Conservation (phyloP, 2,113 vertebrate genomes). For the Pseudonaja textilis region DNA sequence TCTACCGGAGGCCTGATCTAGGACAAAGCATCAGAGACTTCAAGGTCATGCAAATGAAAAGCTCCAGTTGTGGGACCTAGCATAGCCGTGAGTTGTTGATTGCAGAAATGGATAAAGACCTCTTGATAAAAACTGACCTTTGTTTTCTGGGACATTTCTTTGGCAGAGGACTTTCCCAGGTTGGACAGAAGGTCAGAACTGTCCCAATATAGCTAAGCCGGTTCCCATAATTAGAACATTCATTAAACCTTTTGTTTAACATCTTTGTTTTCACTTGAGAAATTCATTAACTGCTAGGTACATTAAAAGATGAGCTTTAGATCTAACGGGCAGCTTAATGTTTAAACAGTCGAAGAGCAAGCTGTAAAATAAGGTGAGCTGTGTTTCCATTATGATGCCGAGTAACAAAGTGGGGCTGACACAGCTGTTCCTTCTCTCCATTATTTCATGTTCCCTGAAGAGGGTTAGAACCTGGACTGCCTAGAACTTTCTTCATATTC, state of each 20-base stretch:
- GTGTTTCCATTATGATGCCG: constrained; percentile 15
- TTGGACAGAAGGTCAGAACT: constrained; percentile 32
- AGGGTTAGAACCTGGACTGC: background rate
- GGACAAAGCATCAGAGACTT: constrained; percentile 5
- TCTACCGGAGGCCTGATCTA: background rate
- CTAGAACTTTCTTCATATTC: background rate
- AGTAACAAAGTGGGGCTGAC: background rate
- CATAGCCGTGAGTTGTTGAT: constrained; percentile 45
- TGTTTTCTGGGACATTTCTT: constrained; percentile 32
- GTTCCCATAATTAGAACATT: constrained; percentile 43
- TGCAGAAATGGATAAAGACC: constrained; percentile 25
- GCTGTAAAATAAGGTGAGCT: constrained; percentile 37
- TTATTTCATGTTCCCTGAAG: background rate
- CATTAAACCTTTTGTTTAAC: constrained; percentile 39
- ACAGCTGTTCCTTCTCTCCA: background rate
- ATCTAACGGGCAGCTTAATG: background rate
- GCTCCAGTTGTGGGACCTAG: constrained; percentile 26
- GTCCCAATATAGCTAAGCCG: background rate
- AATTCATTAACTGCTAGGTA: constrained; percentile 37
- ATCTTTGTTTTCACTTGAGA: constrained; percentile 52
- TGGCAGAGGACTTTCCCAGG: constrained; percentile 24
- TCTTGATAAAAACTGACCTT: constrained; percentile 40
- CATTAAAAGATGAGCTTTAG: constrained; percentile 41
- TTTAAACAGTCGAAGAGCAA: background rate
- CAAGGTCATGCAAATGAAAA: constrained; percentile 41